phyloP scores from a whole-genome alignment of 2,888 invertebrate species.

The Ganaspis brasiliensis region DNA sequence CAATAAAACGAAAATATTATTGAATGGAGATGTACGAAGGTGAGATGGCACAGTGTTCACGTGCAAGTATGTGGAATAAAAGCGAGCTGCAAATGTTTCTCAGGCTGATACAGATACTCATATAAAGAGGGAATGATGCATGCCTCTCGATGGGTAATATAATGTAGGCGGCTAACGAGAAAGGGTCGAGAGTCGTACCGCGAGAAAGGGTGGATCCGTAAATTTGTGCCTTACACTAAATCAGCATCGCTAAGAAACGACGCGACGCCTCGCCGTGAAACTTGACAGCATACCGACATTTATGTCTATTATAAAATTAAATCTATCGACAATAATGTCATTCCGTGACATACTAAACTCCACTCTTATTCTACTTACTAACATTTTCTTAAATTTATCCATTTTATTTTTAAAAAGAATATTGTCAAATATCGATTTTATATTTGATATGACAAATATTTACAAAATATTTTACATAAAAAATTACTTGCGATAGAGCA shows the following conservation, averaged over 20 bases:
- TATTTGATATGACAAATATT: no score
- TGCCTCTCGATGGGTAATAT: constrained; percentile 78
- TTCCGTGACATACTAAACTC: background rate
- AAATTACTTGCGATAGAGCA: no score
- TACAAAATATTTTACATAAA: no score
- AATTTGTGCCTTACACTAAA: constrained; percentile 72
- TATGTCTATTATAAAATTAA: background rate
- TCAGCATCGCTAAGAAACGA: constrained; percentile 65
- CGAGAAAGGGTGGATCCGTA: constrained; percentile 73
- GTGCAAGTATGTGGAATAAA: constrained; percentile 55
- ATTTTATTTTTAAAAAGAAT: no score
- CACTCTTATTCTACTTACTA: no score
- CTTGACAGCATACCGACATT: constrained; percentile 28
- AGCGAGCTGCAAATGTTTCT: constrained; percentile 77
- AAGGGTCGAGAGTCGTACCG: constrained; percentile 69
- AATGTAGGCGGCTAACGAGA: constrained; percentile 80
- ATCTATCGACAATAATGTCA: background rate
- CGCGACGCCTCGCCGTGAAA: constrained; percentile 50
- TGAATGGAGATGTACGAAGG: background rate
- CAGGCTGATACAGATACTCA: constrained; percentile 78
- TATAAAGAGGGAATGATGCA: constrained; percentile 78
- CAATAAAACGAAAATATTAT: background rate
- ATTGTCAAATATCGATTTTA: no score
- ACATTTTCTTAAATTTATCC: no score
- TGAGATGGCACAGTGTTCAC: background rate